Evolutionary conservation across 2,888 invertebrate genomes (phyloP).

Genomic region (Ariolimax columbianus): DNA sequence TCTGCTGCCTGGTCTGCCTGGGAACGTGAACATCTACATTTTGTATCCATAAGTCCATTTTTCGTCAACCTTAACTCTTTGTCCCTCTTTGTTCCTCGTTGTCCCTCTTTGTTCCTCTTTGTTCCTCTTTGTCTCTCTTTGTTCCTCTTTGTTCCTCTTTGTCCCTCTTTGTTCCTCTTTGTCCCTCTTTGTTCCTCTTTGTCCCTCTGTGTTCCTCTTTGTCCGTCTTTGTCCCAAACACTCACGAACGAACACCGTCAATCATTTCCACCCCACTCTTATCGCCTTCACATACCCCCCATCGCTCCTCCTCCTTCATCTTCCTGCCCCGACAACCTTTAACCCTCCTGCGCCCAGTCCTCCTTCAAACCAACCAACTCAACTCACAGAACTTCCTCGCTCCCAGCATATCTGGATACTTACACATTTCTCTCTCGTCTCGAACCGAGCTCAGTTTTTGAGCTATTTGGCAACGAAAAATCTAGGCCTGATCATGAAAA

Average conservation of each 20-base stretch:
- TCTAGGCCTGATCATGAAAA: not conserved
- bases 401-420: not conserved
- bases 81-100: not conserved
- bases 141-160: not conserved
- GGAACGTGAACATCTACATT: too few relatives aligned
- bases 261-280: too few relatives aligned
- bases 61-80: not conserved
- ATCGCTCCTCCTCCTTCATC: not conserved
- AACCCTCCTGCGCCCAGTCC: not conserved
- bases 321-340: not conserved
- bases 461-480: constrained; percentile 14
- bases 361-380: not conserved
- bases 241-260: not conserved
- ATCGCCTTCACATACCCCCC: not conserved
- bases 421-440: not conserved
- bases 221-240: not conserved
- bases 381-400: not conserved
- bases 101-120: not conserved
- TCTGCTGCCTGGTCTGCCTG: too few relatives aligned
- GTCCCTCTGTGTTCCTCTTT: not conserved
- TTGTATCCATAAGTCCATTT: too few relatives aligned
- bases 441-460: not conserved
- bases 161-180: not conserved
- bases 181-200: not conserved
- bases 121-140: not conserved